Conservation (phyloP, 2,113 vertebrate genomes). For the Lynx canadensis region DNA sequence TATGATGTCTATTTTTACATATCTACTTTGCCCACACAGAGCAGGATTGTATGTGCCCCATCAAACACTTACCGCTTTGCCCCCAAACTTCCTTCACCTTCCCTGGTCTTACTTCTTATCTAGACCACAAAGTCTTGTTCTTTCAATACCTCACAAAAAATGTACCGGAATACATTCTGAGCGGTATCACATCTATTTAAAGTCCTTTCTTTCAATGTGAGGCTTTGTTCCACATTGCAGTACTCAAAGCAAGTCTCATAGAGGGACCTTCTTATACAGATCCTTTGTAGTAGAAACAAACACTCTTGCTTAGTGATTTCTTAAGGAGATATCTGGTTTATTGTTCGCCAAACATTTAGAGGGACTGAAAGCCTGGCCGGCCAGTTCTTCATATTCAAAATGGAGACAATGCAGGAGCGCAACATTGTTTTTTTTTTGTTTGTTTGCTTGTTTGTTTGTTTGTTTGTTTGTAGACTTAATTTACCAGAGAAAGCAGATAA, state of each 20-base stretch:
- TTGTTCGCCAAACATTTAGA: neutral
- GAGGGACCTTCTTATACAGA: neutral
- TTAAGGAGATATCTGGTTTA: neutral
- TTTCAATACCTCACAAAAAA: neutral
- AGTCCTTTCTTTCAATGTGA: neutral
- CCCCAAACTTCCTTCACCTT: neutral
- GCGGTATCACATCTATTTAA: neutral
- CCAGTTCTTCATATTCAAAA: neutral
- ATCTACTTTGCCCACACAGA: neutral
- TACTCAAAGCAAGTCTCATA: neutral
- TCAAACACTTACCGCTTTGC: neutral
- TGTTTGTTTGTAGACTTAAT: neutral
- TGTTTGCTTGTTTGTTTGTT: neutral
- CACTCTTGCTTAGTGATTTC: neutral
- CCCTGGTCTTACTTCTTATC: too few relatives aligned
- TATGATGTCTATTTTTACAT: neutral
- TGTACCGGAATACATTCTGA: neutral
- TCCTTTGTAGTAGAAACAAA: neutral
- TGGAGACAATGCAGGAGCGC: too few relatives aligned
- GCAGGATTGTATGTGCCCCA: neutral
- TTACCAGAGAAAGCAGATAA: neutral
- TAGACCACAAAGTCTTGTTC: neutral
- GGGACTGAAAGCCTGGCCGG: neutral
- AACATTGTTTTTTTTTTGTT: neutral
- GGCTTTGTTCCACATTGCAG: neutral